A percentile compares a stretch with the other conserved stretches of the same genome.
phyloP scores from a whole-genome alignment of 2,888 invertebrate species.

The Acanthosepion pharaonis region DNA sequence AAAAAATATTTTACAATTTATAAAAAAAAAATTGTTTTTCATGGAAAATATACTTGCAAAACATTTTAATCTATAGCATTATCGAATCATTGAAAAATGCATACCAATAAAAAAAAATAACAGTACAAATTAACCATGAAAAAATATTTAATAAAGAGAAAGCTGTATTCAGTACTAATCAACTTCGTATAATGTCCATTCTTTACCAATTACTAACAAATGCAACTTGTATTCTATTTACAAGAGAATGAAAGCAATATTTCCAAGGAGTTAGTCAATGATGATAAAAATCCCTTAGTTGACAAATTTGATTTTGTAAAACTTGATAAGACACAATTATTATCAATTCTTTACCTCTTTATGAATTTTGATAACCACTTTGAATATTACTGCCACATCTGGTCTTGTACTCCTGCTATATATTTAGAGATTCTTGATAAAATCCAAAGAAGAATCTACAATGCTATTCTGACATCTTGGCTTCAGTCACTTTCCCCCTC shows the following conservation, averaged over 20 bases:
- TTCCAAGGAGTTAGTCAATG: background rate
- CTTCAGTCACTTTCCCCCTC: too few species aligned
- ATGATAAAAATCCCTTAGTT: background rate
- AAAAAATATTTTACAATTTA: too few species aligned
- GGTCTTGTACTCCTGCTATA: too few species aligned
- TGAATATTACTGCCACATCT: too few species aligned
- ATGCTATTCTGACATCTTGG: too few species aligned
- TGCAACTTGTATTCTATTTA: background rate
- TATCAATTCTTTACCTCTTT: background rate
- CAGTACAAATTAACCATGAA: background rate
- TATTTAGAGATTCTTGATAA: too few species aligned
- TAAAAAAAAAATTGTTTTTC: background rate
- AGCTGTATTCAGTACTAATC: background rate
- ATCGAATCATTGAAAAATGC: background rate
- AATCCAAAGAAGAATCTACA: too few species aligned
- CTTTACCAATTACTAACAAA: background rate
- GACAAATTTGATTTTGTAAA: background rate
- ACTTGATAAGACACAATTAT: background rate
- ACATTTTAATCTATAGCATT: background rate
- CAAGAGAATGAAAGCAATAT: background rate
- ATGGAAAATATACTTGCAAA: background rate
- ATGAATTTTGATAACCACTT: background rate
- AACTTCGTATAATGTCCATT: background rate
- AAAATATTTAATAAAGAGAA: too few species aligned
- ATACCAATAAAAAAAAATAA: background rate